Evolutionary conservation across 2,113 vertebrate genomes (phyloP).

Genomic region (Antechinus flavipes): DNA sequence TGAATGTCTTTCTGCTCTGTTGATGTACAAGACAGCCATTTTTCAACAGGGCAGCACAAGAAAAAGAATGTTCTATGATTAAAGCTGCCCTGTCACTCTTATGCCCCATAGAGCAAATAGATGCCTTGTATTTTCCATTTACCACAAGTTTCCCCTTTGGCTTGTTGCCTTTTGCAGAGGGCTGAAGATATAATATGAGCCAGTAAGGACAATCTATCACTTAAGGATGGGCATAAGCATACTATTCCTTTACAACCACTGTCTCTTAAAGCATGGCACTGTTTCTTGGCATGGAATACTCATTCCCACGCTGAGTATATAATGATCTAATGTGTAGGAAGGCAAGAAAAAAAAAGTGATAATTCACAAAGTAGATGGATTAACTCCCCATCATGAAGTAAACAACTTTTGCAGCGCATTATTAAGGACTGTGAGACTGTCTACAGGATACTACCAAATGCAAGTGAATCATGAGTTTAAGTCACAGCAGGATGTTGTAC

Average conservation of each 20-base stretch:
- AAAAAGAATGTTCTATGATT: background rate
- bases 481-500: constrained; percentile 24
- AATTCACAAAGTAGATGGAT: constrained; percentile 28
- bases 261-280: constrained; percentile 20
- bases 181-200: background rate
- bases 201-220: background rate
- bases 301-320: background rate
- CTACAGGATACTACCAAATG: constrained; percentile 16
- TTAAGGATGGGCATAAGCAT: background rate
- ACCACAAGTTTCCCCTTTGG: background rate
- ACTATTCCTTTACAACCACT: background rate
- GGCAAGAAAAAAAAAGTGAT: constrained; percentile 12
- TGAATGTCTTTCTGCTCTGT: background rate
- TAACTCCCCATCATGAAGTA: constrained; percentile 11
- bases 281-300: constrained; percentile 2
- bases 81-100: background rate
- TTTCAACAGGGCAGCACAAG: background rate
- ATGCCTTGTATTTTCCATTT: constrained; percentile 5
- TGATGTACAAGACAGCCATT: background rate
- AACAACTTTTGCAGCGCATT: constrained; percentile 34
- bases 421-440: constrained; percentile 4
- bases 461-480: constrained; percentile 42
- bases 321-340: background rate
- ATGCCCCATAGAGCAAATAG: background rate
- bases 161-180: constrained; percentile 31